Conservation (phyloP, 2,888 invertebrate species). For the Hipparchia sbordonii region DNA sequence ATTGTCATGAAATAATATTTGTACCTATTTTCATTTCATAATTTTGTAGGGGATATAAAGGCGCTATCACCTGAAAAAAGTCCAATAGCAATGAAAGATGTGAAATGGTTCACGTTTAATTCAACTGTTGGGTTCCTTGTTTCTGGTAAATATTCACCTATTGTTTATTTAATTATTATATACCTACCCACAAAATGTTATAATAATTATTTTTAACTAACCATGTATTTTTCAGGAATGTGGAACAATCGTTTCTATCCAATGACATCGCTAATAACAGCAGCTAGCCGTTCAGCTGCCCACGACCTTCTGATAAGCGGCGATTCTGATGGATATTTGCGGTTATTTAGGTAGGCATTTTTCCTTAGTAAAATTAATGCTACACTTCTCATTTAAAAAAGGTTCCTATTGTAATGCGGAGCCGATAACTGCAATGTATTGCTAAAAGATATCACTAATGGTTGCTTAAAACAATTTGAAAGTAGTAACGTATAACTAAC, state of each 20-base stretch:
- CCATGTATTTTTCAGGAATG: constrained; percentile 83
- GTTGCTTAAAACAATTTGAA: too few relatives aligned
- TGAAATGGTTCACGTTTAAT: constrained; percentile 94
- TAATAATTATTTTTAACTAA: neutral
- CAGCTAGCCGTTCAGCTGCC: constrained; percentile 91
- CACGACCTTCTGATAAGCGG: constrained; percentile 93
- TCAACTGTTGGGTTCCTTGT: constrained; percentile 94
- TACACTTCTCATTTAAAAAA: too few relatives aligned
- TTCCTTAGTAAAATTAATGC: too few relatives aligned
- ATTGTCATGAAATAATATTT: neutral
- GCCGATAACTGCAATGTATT: too few relatives aligned
- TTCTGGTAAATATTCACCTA: constrained; percentile 85
- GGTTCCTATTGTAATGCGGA: too few relatives aligned
- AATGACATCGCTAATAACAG: constrained; percentile 90
- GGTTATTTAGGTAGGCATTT: constrained; percentile 87
- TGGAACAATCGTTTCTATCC: constrained; percentile 96
- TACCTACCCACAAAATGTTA: neutral
- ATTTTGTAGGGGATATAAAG: constrained; percentile 92
- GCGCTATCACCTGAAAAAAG: constrained; percentile 93
- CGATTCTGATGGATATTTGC: constrained; percentile 94
- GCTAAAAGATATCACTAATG: too few relatives aligned
- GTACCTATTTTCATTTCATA: too few relatives aligned
- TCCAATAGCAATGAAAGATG: constrained; percentile 94
- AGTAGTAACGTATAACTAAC: too few relatives aligned
- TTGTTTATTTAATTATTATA: neutral